A percentile compares a stretch with the other conserved stretches of the same genome.
phyloP scores from a whole-genome alignment of 1,140 invertebrate species.

The Adoxophyes honmai region DNA sequence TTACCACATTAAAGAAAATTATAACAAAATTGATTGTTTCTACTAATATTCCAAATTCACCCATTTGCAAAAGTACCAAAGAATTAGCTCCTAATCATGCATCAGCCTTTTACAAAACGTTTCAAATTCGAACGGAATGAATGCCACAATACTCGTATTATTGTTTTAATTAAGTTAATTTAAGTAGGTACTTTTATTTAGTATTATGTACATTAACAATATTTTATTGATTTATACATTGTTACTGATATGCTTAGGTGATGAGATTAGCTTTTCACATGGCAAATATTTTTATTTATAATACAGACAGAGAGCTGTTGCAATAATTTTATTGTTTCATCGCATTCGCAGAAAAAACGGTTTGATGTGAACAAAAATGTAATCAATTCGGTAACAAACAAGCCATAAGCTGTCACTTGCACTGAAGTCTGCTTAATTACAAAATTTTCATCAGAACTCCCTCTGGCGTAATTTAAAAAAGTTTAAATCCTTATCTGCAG shows the following conservation, averaged over 20 bases:
- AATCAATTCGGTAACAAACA: neutral
- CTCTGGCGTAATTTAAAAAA: too few relatives aligned
- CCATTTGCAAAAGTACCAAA: too few relatives aligned
- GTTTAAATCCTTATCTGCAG: neutral
- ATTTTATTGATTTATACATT: neutral
- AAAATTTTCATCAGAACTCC: too few relatives aligned
- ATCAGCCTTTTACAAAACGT: too few relatives aligned
- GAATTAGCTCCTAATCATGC: too few relatives aligned
- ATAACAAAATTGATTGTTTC: too few relatives aligned
- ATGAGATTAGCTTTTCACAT: neutral
- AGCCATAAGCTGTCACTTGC: neutral
- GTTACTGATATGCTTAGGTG: conserved; percentile 8
- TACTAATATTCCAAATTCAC: too few relatives aligned
- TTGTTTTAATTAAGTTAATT: too few relatives aligned
- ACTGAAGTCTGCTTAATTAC: conserved; percentile 3
- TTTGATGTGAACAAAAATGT: neutral
- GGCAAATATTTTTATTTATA: conserved; percentile 5
- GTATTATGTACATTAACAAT: conserved; percentile 12
- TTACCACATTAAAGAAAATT: too few relatives aligned
- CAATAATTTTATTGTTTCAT: neutral
- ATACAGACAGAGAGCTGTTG: neutral
- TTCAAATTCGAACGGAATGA: too few relatives aligned
- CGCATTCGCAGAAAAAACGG: too few relatives aligned
- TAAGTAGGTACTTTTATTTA: neutral
- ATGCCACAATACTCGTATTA: too few relatives aligned